Evolutionary conservation across 2,113 vertebrate species (phyloP), one percentile per base, ranked within the genome.

Genomic region (Collichthys lucidus): DNA sequence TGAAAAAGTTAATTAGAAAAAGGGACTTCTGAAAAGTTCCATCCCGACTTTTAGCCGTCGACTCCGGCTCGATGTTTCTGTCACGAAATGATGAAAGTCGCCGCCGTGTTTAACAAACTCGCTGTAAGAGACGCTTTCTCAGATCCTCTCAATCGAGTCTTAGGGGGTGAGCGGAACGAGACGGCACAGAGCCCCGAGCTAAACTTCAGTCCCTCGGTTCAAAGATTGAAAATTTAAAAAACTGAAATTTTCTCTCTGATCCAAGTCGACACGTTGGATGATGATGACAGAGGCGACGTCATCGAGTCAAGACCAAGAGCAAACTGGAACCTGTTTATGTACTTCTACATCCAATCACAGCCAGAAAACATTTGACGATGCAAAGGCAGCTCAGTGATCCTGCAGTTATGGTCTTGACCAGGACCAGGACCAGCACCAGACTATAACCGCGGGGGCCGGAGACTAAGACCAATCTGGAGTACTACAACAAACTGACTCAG

Each of bases 1-100:
- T 73, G 0, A 1, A 35, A 74, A 74, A 85, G 70, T 87, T 86
- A 79, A 85, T 89, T 84, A 83, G 61, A 82, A 88, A 86, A 73
- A 35, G n/a, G 35, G 65, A 73, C 60, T 24, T 80, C 31, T 62
- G 70, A 80, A 67, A 88, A 78, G 50, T 65, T 70, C 66, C 76
- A 44, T 73, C 73, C 66, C 67, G 59, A 77, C 77, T 79, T 83
- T 57, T 46, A 79, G 86, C 77, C 70, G 86, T 84, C 74, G 66
- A 77, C 79, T 83, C 77, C 83, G 74, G 86, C 79, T 40, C 79
- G 80, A 83, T 35, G 72, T 63, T 52, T 63, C 87, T 35, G 77
- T 84, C 77, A 56, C 65, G 20, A 35, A 68, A 57, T 4, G 53
- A 90, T 81, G 83, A 90, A 91, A 90, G 81, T 60, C 9, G 3